Base-by-base conservation (phyloP, 1,140 invertebrate species). In the Euwallacea similis region DNA sequence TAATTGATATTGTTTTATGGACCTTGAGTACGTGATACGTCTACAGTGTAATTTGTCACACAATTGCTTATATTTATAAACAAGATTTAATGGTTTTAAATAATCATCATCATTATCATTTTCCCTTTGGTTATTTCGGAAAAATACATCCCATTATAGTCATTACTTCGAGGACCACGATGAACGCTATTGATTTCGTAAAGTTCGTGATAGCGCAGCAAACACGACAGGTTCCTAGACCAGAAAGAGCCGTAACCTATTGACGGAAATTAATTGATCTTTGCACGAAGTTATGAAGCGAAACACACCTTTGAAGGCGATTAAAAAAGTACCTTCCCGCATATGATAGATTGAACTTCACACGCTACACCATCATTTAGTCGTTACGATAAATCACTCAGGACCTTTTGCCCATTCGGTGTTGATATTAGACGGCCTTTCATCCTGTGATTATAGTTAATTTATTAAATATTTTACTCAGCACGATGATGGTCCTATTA, bases 291-390 rank as follows among this genome's bases (percentile, higher is more conserved):
- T 43, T 55, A 41, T n/a, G 50, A 58, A 58, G 54, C 41, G 9
- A 67, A 67, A 67, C 54, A 67, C 66, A 59, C 56, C 66, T 59
- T n/a, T 7, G 41, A 2, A 15, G 55, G 55, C 42, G 54, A 58
- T 55, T 59, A 41, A 67, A 67, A 67, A 58, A 67, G 9, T 56
- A 9, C 16, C 16, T 15, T 66, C 43, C 56, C 66, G 54, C 55
- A 16, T 67, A 67, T 67, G 66, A 59, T 67, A 58, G 66, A 67
- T 67, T 58, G 33, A 6, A 21, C 43, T 59, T 67, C 42, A 41
- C 66, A 67, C 66, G 66, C 66, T 47, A 67, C 66, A 67, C 53
- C 42, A 67, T 58, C 66, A 59, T 67, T 67, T 59, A 59, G 55
- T 59, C 13, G 46, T 67, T 67, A 47, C 56, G 16, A 67, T 67